Base-by-base conservation (phyloP, 2,113 vertebrate genomes). In the Calidris pygmaea region DNA sequence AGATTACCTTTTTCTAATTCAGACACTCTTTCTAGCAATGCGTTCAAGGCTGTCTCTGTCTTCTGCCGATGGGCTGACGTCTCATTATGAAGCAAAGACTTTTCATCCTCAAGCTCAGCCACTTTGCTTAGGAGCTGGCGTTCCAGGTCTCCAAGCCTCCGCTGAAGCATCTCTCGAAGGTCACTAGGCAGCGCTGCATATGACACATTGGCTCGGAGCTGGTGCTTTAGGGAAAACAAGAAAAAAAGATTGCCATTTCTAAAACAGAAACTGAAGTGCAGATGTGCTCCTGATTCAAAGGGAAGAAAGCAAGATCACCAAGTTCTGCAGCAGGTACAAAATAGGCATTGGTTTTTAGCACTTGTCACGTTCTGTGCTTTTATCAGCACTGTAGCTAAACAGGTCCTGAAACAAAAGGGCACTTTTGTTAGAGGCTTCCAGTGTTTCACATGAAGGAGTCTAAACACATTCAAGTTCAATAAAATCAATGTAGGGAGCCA, bases 91-190 rank as follows among this genome's bases (percentile, higher is more conserved):
- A 99, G 99, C 97, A 98, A 97, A 32, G 98, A 99, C 89, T 99
- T 99, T 97, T 99, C 99, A 66, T 99, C 99, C 98, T 99, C 99
- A 52, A 99, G 98, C 97, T 99, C 99, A 0, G 99, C 98, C 98
- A 99, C 99, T 97, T 99, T 99, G 96, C 97, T 98, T 26, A 99
- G 97, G 45, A 99, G 98, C 85, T 99, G 99, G 56, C 98, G 98
- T 96, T 99, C 99, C 94, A 99, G 98, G 27, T 98, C 99, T 26
- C 98, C 98, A 2, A 99, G 98, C 47, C 99, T 98, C 59, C 97
- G 98, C 87, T 99, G 99, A 14, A 99, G 99, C 97, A 99, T 98
- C 92, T 99, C 99, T 35, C 99, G 98, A 59, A 99, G 98, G 96
- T 99, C 99, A 1, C 89, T 79, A 16, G 99, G 99, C 92, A 98